Percentiles rank a stretch among this genome's conserved stretches.
phyloP scores from a whole-genome alignment of 2,797 vertebrate genomes.

The Euthynnus affinis region DNA sequence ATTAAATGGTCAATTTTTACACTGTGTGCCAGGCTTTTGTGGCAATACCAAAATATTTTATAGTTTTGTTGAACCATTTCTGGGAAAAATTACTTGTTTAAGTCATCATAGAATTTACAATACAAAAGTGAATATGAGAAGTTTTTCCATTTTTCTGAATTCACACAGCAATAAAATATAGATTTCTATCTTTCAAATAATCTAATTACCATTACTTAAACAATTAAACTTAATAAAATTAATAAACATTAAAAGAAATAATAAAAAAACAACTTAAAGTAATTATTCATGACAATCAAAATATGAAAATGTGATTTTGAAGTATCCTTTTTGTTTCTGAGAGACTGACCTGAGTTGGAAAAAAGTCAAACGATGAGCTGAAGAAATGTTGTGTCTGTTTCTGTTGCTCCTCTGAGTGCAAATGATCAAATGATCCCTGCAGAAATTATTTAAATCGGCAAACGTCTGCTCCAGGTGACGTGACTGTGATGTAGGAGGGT shows the following conservation, averaged over 20 bases:
- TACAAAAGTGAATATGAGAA: neutral
- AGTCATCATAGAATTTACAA: neutral
- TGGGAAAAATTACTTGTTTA: neutral
- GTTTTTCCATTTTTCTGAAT: neutral
- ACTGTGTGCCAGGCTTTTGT: no score
- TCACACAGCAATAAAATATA: neutral
- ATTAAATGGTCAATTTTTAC: neutral
- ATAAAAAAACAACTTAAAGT: neutral
- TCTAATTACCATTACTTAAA: neutral
- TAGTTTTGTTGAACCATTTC: neutral
- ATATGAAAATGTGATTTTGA: neutral
- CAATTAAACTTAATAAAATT: neutral
- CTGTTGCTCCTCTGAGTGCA: neutral
- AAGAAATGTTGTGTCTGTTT: neutral
- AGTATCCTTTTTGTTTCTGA: neutral
- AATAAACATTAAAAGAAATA: neutral
- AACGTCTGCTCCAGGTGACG: neutral
- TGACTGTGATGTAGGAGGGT: neutral
- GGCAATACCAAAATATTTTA: neutral
- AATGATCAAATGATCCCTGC: neutral
- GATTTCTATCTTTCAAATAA: neutral
- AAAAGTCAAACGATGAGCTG: neutral
- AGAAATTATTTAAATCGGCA: constrained; percentile 2
- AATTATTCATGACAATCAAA: neutral
- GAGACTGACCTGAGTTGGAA: constrained; percentile 43